Evolutionary conservation across 2,113 vertebrate species (phyloP).

Genomic region (Neomonachus schauinslandi): DNA sequence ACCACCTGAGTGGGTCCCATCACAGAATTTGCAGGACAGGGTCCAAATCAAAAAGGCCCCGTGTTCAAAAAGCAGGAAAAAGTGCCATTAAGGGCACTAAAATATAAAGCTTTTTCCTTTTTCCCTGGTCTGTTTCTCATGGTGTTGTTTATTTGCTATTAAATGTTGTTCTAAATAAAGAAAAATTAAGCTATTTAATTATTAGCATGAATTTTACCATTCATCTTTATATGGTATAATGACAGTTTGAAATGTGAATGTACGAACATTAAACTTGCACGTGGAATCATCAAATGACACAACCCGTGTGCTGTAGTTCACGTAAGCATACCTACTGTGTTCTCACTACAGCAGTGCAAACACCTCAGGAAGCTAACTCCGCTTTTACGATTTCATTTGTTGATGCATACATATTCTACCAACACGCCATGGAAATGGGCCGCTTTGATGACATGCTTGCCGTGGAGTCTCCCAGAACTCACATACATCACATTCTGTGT

Average conservation of each 20-base stretch:
- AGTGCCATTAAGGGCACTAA: not conserved
- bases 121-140: not conserved
- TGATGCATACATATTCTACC: too few species aligned
- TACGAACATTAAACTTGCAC: not conserved
- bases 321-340: not conserved
- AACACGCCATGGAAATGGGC: not conserved
- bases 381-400: not conserved
- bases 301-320: not conserved
- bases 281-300: not conserved
- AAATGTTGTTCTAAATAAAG: not conserved
- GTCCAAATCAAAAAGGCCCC: not conserved
- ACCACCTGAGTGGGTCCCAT: not conserved
- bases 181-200: conserved; percentile 29
- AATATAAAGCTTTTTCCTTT: not conserved
- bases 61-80: not conserved
- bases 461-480: not conserved
- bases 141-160: not conserved
- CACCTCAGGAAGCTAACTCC: not conserved
- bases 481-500: not conserved
- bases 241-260: not conserved
- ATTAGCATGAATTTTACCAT: not conserved
- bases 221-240: not conserved
- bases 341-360: not conserved
- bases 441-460: too few species aligned
- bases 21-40: not conserved